phyloP scores from a whole-genome alignment of 2,797 vertebrate genomes.

The Eulemur albifrons region DNA sequence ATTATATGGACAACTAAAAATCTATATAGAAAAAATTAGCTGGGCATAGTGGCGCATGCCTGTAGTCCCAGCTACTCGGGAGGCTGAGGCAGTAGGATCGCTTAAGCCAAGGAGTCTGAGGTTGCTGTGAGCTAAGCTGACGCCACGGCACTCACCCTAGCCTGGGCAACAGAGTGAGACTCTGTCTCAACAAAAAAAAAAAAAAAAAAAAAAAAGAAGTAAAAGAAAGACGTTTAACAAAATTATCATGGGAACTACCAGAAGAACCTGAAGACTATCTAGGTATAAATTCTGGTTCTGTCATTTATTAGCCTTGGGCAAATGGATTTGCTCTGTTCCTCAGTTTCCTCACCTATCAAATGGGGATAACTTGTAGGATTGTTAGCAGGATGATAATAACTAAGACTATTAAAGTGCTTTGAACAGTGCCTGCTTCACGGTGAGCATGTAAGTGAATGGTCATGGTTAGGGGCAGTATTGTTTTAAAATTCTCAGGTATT shows the following conservation, averaged over 20 bases:
- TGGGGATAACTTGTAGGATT: not conserved
- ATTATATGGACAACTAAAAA: no score
- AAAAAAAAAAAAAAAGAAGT: no score
- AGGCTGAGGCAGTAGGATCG: no score
- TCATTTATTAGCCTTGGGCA: not conserved
- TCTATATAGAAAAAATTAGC: no score
- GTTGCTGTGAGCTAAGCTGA: no score
- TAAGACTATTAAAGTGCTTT: not conserved
- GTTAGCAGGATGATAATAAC: not conserved
- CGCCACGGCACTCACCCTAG: no score
- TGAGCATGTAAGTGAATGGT: not conserved
- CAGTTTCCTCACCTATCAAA: not conserved
- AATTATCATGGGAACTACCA: not conserved
- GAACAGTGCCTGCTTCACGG: not conserved
- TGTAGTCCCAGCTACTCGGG: no score
- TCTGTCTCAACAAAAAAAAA: no score
- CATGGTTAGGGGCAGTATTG: not conserved
- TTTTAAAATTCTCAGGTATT: not conserved
- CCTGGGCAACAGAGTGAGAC: no score
- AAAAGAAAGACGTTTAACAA: not conserved
- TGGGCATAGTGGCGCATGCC: no score
- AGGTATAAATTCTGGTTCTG: not conserved
- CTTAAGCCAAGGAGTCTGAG: no score
- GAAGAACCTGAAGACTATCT: not conserved
- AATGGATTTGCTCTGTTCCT: not conserved